A percentile compares a stretch with the other conserved stretches of the same genome.
phyloP scores from a whole-genome alignment of 2,888 invertebrate species.

The Didymodactylos carnosus region DNA sequence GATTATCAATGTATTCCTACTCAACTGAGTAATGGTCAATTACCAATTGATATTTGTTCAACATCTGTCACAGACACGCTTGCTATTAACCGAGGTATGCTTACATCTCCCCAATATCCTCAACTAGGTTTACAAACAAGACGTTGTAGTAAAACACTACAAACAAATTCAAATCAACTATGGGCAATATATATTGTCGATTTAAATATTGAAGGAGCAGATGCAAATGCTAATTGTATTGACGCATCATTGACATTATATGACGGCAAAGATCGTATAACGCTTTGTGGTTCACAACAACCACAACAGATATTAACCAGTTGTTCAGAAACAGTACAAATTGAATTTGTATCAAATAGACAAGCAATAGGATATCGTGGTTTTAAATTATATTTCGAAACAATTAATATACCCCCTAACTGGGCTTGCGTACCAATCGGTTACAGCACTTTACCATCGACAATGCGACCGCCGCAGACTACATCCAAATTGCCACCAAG shows the following conservation, averaged over 20 bases:
- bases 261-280: neutral
- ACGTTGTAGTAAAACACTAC: neutral
- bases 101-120: neutral
- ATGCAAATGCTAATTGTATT: neutral
- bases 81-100: neutral
- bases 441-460: neutral
- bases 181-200: neutral
- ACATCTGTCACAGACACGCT: neutral
- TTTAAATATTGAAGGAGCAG: neutral
- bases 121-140: neutral
- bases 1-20: slow-evolving; percentile 9
- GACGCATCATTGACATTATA: neutral
- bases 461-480: neutral
- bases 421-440: neutral
- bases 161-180: neutral
- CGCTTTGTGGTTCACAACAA: neutral
- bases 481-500: neutral
- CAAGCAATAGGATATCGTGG: neutral
- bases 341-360: neutral
- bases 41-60: neutral
- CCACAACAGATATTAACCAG: neutral
- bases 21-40: neutral
- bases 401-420: neutral
- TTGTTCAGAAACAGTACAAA: neutral
- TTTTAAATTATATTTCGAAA: neutral